Conservation (phyloP, 1,140 invertebrate species). For the Hydropsyche tenuis region DNA sequence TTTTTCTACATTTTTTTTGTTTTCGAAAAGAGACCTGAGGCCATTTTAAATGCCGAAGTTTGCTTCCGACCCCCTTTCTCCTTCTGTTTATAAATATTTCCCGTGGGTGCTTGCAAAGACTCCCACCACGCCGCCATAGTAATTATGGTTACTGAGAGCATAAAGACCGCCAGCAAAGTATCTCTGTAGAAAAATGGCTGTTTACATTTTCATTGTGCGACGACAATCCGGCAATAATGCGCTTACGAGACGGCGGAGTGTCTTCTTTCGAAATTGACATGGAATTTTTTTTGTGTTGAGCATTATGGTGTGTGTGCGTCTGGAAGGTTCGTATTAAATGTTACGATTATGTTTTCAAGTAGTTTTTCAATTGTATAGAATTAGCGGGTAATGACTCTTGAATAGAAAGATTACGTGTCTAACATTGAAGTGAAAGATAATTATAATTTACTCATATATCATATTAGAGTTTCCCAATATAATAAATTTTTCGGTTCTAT, state of each 20-base stretch:
- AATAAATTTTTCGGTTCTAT: too few species aligned
- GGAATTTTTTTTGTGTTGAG: too few species aligned
- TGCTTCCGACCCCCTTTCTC: background rate
- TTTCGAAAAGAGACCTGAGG: background rate
- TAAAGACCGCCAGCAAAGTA: background rate
- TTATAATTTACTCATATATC: too few species aligned
- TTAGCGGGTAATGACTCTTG: too few species aligned
- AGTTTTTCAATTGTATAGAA: too few species aligned
- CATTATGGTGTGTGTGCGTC: too few species aligned
- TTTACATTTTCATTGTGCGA: constrained; percentile 6
- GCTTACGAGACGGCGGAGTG: background rate
- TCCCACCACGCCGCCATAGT: background rate
- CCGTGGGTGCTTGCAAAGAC: background rate
- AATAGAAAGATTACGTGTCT: too few species aligned
- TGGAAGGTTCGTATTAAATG: too few species aligned
- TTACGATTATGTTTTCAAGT: too few species aligned
- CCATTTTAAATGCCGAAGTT: constrained; percentile 37
- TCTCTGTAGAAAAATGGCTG: constrained; percentile 4
- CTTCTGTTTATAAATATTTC: constrained; percentile 37
- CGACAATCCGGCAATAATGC: constrained; percentile 8
- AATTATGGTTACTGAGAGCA: constrained; percentile 20
- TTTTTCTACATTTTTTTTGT: background rate
- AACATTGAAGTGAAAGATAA: too few species aligned
- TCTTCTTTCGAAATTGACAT: too few species aligned
- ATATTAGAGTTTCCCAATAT: too few species aligned